Conservation (phyloP, 2,888 invertebrate species). For the Meghimatium bilineatum region DNA sequence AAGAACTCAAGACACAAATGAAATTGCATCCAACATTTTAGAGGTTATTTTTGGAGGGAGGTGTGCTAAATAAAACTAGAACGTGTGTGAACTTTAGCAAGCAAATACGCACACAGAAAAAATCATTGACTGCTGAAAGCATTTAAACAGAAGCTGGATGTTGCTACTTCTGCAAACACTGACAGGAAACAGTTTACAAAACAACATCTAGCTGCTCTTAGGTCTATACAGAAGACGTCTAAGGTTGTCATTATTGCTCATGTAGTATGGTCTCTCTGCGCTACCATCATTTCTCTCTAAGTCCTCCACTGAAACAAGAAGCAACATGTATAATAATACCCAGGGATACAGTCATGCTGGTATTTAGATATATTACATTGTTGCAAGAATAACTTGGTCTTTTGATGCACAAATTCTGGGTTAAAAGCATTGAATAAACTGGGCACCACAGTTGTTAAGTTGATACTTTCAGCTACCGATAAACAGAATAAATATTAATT, state of each 20-base stretch:
- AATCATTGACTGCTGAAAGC: not conserved
- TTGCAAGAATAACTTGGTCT: not conserved
- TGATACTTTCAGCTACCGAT: too few species aligned
- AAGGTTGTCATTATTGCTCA: constrained; percentile 94
- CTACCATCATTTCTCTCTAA: constrained; percentile 96
- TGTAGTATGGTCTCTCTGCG: constrained; percentile 91
- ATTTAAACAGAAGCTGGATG: not conserved
- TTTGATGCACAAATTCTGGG: not conserved
- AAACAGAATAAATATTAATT: too few species aligned
- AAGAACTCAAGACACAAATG: too few species aligned
- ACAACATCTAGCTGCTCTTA: constrained; percentile 19
- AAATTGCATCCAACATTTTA: too few species aligned
- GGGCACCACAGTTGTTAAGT: too few species aligned
- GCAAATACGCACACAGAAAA: not conserved
- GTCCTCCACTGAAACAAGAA: constrained; percentile 85
- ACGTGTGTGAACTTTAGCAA: not conserved
- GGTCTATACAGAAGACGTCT: constrained; percentile 26
- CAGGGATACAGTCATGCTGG: not conserved
- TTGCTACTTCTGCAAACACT: not conserved
- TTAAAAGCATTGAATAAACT: too few species aligned
- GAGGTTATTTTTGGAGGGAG: too few species aligned
- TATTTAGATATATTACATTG: not conserved
- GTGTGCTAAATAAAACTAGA: not conserved
- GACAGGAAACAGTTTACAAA: not conserved
- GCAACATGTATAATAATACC: not conserved